phyloP scores from a whole-genome alignment of 1,140 invertebrate species.

The Ips nitidus region DNA sequence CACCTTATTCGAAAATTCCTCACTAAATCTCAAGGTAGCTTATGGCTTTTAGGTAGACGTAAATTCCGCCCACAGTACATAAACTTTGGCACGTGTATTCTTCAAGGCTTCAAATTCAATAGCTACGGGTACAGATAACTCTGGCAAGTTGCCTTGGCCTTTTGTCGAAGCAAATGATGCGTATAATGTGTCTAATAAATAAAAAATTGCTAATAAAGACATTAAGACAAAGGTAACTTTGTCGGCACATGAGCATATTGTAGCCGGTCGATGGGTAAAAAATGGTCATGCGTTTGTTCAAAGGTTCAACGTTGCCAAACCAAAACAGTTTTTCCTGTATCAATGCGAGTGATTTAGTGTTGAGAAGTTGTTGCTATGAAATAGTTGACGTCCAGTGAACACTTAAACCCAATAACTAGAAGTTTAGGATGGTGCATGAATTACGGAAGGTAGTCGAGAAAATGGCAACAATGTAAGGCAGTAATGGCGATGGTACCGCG shows the following conservation, averaged over 20 bases:
- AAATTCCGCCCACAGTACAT: no score
- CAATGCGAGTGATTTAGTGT: no score
- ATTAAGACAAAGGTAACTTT: constrained; percentile 47
- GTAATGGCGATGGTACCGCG: constrained; percentile 30
- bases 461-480: constrained; percentile 14
- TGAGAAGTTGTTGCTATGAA: no score
- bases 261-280: constrained; percentile 26
- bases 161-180: constrained; percentile 40
- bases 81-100: constrained; percentile 16
- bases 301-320: constrained; percentile 23
- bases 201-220: constrained; percentile 50
- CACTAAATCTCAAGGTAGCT: no score
- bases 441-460: not conserved
- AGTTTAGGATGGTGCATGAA: no score
- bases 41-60: no score
- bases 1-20: no score
- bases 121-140: not conserved
- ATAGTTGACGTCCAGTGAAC: no score
- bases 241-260: constrained; percentile 44
- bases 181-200: constrained; percentile 46
- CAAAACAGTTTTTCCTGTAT: not conserved
- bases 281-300: not conserved
- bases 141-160: constrained; percentile 13
- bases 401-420: no score
- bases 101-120: not conserved